Conservation (phyloP, 2,888 invertebrate genomes). For the Temnothorax ravouxi region DNA sequence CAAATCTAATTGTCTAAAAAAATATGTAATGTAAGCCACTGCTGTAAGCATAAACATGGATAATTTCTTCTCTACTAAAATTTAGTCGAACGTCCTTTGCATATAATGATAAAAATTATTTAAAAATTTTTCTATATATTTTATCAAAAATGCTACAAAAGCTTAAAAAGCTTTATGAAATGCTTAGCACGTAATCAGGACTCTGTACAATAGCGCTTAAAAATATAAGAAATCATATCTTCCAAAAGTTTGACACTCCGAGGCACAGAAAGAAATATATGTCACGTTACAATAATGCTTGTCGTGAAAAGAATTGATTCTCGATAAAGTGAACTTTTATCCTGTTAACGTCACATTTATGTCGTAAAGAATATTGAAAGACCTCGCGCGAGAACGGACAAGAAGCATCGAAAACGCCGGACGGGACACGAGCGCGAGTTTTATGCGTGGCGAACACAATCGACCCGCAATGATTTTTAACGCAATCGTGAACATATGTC, state of each 20-base stretch:
- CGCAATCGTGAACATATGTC: constrained; percentile 76
- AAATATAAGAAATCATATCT: not conserved
- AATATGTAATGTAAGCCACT: not conserved
- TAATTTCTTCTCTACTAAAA: not conserved
- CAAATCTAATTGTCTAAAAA: not conserved
- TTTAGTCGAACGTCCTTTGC: not conserved
- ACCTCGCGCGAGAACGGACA: constrained; percentile 64
- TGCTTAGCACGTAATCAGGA: not conserved
- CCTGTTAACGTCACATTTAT: constrained; percentile 44
- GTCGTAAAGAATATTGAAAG: constrained; percentile 54
- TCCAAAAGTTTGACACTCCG: constrained; percentile 5
- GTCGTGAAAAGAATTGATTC: constrained; percentile 33
- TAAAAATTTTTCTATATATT: not conserved
- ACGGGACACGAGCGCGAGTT: constrained; percentile 74
- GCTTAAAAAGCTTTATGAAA: not conserved
- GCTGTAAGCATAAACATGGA: not conserved
- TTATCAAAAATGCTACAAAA: not conserved
- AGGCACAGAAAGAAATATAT: not conserved
- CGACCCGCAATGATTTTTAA: constrained; percentile 71
- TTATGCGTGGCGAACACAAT: constrained; percentile 74
- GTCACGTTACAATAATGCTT: constrained; percentile 15
- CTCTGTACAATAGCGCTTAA: not conserved
- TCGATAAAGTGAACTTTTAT: constrained; percentile 40
- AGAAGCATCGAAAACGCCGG: constrained; percentile 58
- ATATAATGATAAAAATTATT: not conserved